phyloP scores from a whole-genome alignment of 2,797 vertebrate genomes.

The Onychomys leucogaster region DNA sequence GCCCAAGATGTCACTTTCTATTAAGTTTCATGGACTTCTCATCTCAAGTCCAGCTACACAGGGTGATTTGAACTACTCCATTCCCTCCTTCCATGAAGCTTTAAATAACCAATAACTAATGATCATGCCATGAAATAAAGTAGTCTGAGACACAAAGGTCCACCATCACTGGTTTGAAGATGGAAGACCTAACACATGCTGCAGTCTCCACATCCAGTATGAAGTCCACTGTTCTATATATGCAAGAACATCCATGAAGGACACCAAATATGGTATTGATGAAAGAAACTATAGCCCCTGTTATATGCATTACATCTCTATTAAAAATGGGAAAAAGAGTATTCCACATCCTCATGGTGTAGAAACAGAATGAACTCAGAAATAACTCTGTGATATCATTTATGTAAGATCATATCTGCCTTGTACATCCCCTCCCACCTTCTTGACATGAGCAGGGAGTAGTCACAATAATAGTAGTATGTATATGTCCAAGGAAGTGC shows the following conservation, averaged over 20 bases:
- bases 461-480: neutral
- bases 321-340: neutral
- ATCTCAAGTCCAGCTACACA: neutral
- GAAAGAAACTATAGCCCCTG: neutral
- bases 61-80: neutral
- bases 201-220: neutral
- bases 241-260: slow-evolving; percentile 18
- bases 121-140: slow-evolving; percentile 31
- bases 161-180: slow-evolving; percentile 3
- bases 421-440: neutral
- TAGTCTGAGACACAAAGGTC: neutral
- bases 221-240: slow-evolving; percentile 1
- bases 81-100: neutral
- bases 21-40: slow-evolving; percentile 44
- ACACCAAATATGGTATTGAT: slow-evolving; percentile 22
- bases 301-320: neutral
- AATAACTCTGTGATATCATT: neutral
- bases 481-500: neutral
- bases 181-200: neutral
- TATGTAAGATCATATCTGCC: neutral
- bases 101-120: slow-evolving; percentile 47
- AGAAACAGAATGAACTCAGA: neutral
- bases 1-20: neutral
- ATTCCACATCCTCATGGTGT: neutral
- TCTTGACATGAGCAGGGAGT: neutral